Evolutionary conservation across 1,140 invertebrate genomes (phyloP), one percentile per base, ranked within the genome.

Genomic region (Drosophila mojavensis): DNA sequence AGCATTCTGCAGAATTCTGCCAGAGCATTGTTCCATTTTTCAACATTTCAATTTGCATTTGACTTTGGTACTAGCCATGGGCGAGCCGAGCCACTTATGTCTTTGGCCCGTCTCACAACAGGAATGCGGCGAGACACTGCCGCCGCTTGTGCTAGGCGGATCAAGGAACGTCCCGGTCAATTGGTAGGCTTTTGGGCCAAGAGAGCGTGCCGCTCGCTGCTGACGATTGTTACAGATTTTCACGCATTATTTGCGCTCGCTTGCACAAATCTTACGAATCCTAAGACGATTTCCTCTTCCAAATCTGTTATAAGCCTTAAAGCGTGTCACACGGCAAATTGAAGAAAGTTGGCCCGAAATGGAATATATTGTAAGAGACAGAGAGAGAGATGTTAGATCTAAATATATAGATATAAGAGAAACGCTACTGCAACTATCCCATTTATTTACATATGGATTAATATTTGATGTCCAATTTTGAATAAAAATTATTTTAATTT

Each of bases 1-100:
- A 13, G 30, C 50, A 30, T 83, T 89, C 79, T 77, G 47, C 17
- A 15, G 63, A 86, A 83, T 61, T 70, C 50, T 28, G 26, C 20
- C 39, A 10, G 47, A 48, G 26, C 76, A 50, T 79, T 79, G 79
- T 82, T 28, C 7, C 60, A 47, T 45, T 72, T 66, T 65, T 63
- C 60, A 30, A 89, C 84, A 67, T 89, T 84, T 78, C 70, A 83
- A 91, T 91, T 91, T 91, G 88, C 88, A 91, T 91, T 91, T 91
- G 88, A 91, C 88, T 91, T 90, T 86, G 45, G 51, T 69, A 45
- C 45, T 61, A 56, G 47, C 62, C 67, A 67, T 65, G 56, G 73
- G 66, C 56, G 71, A 80, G 55, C 75, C 80, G 66, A 84, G 70
- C 84, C 84, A 89, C 84, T 89, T 89, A 89, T 81, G 70, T 68